Evolutionary conservation across 1,140 invertebrate species (phyloP).

Genomic region (Contarinia nasturtii): DNA sequence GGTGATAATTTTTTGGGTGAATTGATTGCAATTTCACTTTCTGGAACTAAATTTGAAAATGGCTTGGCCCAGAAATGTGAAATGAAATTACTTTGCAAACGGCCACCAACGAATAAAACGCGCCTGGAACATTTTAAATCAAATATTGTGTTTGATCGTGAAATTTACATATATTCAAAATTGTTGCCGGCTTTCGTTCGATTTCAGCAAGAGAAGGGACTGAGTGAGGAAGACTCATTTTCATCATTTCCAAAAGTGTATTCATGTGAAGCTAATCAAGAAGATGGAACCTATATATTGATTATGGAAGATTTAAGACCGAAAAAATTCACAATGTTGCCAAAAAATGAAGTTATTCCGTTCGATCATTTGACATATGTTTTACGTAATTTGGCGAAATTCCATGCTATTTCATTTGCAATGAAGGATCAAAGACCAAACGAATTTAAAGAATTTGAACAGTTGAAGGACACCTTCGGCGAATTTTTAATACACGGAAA

Average conservation of each 20-base stretch:
- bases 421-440: background rate
- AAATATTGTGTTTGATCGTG: background rate
- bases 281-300: background rate
- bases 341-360: background rate
- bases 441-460: background rate
- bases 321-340: conserved; percentile 1
- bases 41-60: too few relatives aligned
- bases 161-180: too few relatives aligned
- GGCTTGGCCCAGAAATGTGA: background rate
- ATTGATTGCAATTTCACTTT: background rate
- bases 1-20: background rate
- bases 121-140: background rate
- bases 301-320: conserved; percentile 2
- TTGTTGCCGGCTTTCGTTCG: background rate
- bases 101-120: background rate
- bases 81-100: background rate
- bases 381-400: background rate
- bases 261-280: background rate
- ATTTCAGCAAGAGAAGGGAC: conserved; percentile 1
- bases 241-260: conserved; percentile 2
- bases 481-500: background rate
- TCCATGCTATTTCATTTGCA: conserved; percentile 1
- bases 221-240: background rate
- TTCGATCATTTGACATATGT: background rate
- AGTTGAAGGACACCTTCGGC: background rate